Evolutionary conservation across 2,113 vertebrate genomes (phyloP), one percentile per base, ranked within the genome.

Genomic region (Micromys minutus): DNA sequence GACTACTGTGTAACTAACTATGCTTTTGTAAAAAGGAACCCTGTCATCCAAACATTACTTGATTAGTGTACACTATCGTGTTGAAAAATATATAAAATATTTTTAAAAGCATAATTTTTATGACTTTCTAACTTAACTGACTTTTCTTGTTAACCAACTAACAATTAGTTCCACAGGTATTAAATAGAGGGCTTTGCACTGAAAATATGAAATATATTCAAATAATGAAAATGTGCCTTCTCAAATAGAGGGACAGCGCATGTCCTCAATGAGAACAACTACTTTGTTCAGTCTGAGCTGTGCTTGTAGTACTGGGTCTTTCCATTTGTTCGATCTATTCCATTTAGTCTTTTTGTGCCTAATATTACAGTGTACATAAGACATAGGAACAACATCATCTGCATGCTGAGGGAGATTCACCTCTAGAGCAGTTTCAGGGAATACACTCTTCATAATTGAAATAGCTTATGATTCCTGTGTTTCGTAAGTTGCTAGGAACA

Each of bases 1-100:
- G 12, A 19, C 42, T 95, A 26, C 7, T 77, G 59, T 7, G n/a
- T 91, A 76, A 39, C 69, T 91, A 86, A 36, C 79, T 97, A 89
- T 86, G 80, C n/a, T 97, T 90, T 95, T 97, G 65, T 96, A 79
- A 94, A 96, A 6, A 1, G 77, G 7, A 95, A 79, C 31, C 19
- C 29, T 89, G n/a, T 55, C 15, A 91, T 72, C 15, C 65, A 89
- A 89, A 79, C 55, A 19, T 55, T 69, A 4, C 10, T 89, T 50
- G 94, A 76, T 45, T 55, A 29, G 17, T 79, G 9, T 4, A 71
- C 16, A 19, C 2, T 79, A 34, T n/a, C 45, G 36, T 65, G 7
- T 69, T 92, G 17, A 22, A 55, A 79, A 45, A 69, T 89, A 50
- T 59, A 59, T 69, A 31, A 90, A 89, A 87, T 47, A 61, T 47